These are phyloP conservation scores for Tenualosa thibaudeaui DNA, from an alignment of 2,797 vertebrate genomes.

Conservation along the genomic window DNA sequence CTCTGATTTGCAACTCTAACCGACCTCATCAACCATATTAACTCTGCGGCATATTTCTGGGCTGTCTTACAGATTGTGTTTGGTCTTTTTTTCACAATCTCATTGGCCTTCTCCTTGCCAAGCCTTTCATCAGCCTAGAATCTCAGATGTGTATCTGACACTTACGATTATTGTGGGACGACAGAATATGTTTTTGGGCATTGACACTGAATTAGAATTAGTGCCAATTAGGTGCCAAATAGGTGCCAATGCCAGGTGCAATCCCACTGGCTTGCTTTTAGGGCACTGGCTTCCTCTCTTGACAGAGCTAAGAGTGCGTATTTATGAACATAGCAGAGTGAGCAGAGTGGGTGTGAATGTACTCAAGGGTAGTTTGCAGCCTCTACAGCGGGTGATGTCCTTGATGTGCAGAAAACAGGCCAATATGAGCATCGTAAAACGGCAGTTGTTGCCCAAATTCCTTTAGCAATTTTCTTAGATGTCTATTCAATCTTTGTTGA, in stretches of 20 bases:
- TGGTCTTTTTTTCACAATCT: no score
- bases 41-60: no score
- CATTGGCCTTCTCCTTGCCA: no score
- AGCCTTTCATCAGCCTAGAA: not conserved
- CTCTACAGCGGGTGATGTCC: not conserved
- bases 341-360: not conserved
- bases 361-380: constrained; percentile 5
- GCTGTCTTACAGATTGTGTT: no score
- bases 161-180: not conserved
- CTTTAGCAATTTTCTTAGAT: not conserved
- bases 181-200: not conserved
- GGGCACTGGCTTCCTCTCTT: not conserved
- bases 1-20: constrained; percentile 58
- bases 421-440: not conserved
- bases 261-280: no score
- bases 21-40: not conserved
- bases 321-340: not conserved
- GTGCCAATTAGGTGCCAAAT: no score
- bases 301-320: not conserved
- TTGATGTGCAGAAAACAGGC: not conserved
- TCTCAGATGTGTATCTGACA: not conserved
- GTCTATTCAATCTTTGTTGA: not conserved
- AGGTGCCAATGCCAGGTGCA: not conserved
- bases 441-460: constrained; percentile 1
- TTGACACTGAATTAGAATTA: not conserved